Base-by-base conservation (phyloP, 2,888 invertebrate genomes). In the Automeris io region DNA sequence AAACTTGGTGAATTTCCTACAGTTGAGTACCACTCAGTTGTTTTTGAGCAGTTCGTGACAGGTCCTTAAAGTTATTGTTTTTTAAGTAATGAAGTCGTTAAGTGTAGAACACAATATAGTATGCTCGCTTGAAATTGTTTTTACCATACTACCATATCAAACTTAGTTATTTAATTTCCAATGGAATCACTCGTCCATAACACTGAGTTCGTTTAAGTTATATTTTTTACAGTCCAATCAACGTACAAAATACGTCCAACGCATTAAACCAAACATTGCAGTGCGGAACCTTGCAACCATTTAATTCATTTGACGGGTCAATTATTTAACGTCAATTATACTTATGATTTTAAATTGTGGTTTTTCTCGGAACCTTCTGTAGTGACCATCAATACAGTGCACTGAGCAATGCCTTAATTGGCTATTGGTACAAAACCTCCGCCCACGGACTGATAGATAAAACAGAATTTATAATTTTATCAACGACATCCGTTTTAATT, bases 401-500 rank as follows among this genome's bases (percentile, higher is more conserved):
- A 22, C 11, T 16, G 23, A 11, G 23, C 31, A 23, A 13, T 24
- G 26, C 8, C 34, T 26, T 41, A 38, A 41, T 35, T 40, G 33
- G 35, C 34, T n/a, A 36, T 33, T 36, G 37, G 42, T 40, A 36
- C 29, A 50, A 51, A 56, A 55, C 46, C 59, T 54, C 66, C 74
- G 5, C 77, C 78, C 70, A 80, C 71, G 49, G 33, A 40, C 42
- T 39, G 48, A 46, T 36, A 51, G 49, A 75, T 79, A 74, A 77
- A 74, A 76, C 71, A 71, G 60, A 64, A 68, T 71, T 70, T 49
- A 66, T 75, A 70, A 74, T 71, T 69, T 70, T 68, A 71, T 55
- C 54, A 64, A 59, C 68, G 43, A 76, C 69, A 83, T 83, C 82
- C 82, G 82, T 79, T 80, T 81, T 70, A 64, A 81, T 80, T 72